Evolutionary conservation across 2,113 vertebrate species (phyloP).

Genomic region (Delphinus delphis): DNA sequence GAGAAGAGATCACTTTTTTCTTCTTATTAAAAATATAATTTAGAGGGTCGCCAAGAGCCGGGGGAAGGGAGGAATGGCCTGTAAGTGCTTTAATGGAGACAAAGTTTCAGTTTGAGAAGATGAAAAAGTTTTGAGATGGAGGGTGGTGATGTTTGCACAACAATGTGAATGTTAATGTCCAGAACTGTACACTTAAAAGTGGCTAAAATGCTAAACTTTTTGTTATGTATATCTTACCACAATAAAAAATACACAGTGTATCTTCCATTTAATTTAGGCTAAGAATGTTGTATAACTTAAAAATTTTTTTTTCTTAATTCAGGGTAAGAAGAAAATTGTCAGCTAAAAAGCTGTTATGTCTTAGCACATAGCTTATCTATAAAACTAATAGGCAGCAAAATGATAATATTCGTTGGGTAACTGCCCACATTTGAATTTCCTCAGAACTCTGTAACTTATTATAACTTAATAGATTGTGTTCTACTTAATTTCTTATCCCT

Average conservation of each 20-base stretch:
- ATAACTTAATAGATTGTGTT: background rate
- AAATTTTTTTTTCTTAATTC: background rate
- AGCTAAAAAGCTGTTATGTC: background rate
- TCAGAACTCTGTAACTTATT: background rate
- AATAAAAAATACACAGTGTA: background rate
- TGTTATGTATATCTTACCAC: background rate
- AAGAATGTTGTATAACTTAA: background rate
- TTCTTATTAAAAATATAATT: background rate
- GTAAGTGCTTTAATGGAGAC: background rate
- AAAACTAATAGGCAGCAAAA: background rate
- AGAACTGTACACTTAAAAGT: background rate
- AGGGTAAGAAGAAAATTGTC: background rate
- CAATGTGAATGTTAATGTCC: too few relatives aligned
- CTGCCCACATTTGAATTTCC: background rate
- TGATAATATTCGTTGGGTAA: background rate
- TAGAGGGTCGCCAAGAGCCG: background rate
- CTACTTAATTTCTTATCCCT: background rate
- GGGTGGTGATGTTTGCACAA: accelerated
- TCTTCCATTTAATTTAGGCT: background rate
- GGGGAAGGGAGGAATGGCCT: background rate
- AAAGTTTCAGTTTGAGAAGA: background rate
- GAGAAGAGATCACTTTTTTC: background rate
- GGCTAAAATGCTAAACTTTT: background rate
- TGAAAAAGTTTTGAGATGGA: background rate
- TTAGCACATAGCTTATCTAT: background rate